Base-by-base conservation (phyloP, 1,140 invertebrate genomes). In the Mycetomoellerius zeteki region DNA sequence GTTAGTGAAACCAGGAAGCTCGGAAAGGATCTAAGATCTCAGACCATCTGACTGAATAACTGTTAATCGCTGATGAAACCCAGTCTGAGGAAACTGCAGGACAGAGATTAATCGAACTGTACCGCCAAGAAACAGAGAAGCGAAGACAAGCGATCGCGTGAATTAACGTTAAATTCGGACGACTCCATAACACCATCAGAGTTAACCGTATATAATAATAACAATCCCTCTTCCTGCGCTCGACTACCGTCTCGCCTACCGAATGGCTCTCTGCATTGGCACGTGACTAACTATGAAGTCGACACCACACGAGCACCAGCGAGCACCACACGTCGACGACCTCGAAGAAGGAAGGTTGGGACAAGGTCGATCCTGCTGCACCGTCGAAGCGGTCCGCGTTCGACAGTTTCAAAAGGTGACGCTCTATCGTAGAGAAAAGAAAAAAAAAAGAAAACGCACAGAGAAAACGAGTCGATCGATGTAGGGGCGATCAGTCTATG, bases 341-440 rank as follows among this genome's bases (percentile, higher is more conserved):
- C 86, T 95, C 94, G 71, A 95, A 95, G 93, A 95, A 89, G 73
- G 93, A 93, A 58, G 93, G 92, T 94, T 94, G 95, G 93, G 94
- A 94, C 89, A 94, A 93, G 89, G 89, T 90, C 77, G 94, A 95
- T 86, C 86, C 93, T 90, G 89, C 93, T 88, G 89, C 91, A 86
- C 93, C 92, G 81, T 85, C 93, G 85, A 94, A 91, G 90, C 93
- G 91, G 86, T 95, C 94, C 85, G 93, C 93, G 89, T 95, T 95
- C 95, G 95, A 95, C 94, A 92, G 86, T 90, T 95, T 95, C 90
- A 95, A 95, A 94, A 95, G 95, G 95, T 95, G 95, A 95, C 92
- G 91, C 90, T 54, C 64, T 65, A 86, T 86, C 67, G 85, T 88
- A 88, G 72, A 88, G 30, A 88, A 54, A 87, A 62, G 86, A 86